Conservation (phyloP, 2,797 vertebrate species). For the Rhinogobio ventralis region DNA sequence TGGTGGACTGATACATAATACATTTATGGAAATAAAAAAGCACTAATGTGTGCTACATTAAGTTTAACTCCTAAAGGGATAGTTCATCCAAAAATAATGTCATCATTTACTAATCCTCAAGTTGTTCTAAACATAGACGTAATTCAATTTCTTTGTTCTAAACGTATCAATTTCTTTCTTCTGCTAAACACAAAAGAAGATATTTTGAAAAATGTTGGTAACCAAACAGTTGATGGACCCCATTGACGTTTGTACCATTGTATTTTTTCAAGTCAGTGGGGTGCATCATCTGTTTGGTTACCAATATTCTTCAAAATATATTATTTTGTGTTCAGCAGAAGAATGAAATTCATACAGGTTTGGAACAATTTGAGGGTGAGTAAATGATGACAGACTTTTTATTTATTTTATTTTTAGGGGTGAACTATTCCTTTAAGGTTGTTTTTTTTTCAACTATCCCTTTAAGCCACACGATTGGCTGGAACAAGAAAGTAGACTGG, state of each 20-base stretch:
- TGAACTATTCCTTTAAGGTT: neutral
- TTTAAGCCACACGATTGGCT: neutral
- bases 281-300: neutral
- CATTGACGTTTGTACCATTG: neutral
- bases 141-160: too few relatives aligned
- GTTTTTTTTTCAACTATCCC: too few relatives aligned
- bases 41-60: neutral
- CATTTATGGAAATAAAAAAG: neutral
- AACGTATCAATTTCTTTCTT: too few relatives aligned
- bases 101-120: neutral
- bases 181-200: neutral
- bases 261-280: neutral
- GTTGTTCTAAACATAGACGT: neutral
- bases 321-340: neutral
- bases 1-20: neutral
- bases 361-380: neutral
- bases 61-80: neutral
- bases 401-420: neutral
- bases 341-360: neutral
- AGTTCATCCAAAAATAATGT: neutral
- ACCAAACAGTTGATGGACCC: neutral
- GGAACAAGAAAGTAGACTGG: conserved; percentile 14
- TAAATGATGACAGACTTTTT: neutral
- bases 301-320: neutral
- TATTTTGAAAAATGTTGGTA: neutral